A percentile compares a stretch with the other conserved stretches of the same genome.
These are phyloP conservation scores for Scaptomyza montana DNA, from an alignment of 1,140 invertebrate species.

Conservation along the genomic window DNA sequence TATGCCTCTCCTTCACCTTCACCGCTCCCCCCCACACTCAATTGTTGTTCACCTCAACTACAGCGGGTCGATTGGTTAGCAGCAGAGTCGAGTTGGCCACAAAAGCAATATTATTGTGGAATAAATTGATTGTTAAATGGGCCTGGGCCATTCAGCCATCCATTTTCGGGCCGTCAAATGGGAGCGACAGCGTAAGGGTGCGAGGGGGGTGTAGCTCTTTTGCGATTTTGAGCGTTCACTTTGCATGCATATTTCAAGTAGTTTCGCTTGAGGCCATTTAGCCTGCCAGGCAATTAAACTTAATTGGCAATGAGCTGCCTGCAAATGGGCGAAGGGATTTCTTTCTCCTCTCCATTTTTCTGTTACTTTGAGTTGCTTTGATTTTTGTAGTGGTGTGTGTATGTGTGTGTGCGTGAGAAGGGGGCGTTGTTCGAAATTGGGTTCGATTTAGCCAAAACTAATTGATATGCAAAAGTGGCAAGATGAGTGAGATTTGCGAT, in stretches of 20 bases:
- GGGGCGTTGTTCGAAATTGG: conserved; percentile 36
- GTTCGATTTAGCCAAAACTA: conserved; percentile 40
- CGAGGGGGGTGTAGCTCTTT: conserved; percentile 26
- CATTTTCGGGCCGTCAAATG: not conserved
- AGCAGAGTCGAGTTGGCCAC: conserved; percentile 13
- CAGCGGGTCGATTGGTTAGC: conserved; percentile 11
- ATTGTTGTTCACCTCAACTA: conserved; percentile 13
- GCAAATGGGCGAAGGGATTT: conserved; percentile 43
- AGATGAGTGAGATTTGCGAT: conserved; percentile 19
- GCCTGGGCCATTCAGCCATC: conserved; percentile 5
- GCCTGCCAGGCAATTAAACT: conserved; percentile 71
- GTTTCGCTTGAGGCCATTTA: conserved; percentile 50
- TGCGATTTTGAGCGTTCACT: conserved; percentile 54
- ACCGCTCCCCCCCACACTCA: not conserved
- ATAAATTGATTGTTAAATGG: conserved; percentile 81
- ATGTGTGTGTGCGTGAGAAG: too few species aligned
- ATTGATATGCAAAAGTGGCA: conserved; percentile 51
- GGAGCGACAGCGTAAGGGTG: too few species aligned
- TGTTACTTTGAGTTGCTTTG: conserved; percentile 40
- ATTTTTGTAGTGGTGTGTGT: conserved; percentile 39
- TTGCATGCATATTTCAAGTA: conserved; percentile 77
- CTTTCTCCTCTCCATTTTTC: not conserved
- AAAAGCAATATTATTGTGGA: conserved; percentile 71
- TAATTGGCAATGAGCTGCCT: conserved; percentile 73
- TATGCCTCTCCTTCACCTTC: not conserved